These are phyloP conservation scores for Drosophila fuyamai DNA, from an alignment of 1,140 invertebrate species.

Conservation along the genomic window DNA sequence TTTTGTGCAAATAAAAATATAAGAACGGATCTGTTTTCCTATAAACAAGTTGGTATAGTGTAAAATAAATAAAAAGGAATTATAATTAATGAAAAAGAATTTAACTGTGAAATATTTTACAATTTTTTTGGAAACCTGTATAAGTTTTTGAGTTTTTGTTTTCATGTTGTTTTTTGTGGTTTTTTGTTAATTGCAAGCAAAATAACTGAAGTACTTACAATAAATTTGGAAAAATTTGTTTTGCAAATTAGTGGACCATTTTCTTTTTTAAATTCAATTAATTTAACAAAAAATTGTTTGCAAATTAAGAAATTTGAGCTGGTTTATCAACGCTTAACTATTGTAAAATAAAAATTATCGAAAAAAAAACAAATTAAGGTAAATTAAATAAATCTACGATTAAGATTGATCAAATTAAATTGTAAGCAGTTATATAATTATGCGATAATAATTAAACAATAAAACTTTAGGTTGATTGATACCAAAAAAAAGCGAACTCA, in stretches of 20 bases:
- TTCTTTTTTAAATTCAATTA: background rate
- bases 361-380: conserved; percentile 44
- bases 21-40: conserved; percentile 50
- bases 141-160: background rate
- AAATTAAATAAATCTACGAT: conserved; percentile 50
- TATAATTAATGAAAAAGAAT: conserved; percentile 32
- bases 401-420: conserved; percentile 66
- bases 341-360: conserved; percentile 70
- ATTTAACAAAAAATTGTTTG: background rate
- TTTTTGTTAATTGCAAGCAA: background rate
- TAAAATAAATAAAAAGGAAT: conserved; percentile 35
- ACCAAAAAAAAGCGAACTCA: conserved; percentile 46
- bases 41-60: conserved; percentile 29
- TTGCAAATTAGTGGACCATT: background rate
- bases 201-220: background rate
- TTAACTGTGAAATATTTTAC: background rate
- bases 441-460: conserved; percentile 75
- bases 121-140: background rate
- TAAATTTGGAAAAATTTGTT: background rate
- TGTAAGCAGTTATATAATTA: conserved; percentile 76
- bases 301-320: conserved; percentile 2
- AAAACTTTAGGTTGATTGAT: conserved; percentile 76
- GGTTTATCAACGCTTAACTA: conserved; percentile 45
- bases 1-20: conserved; percentile 32
- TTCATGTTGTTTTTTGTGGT: background rate